Evolutionary conservation across 2,113 vertebrate species (phyloP).

Genomic region (Melospiza georgiana): DNA sequence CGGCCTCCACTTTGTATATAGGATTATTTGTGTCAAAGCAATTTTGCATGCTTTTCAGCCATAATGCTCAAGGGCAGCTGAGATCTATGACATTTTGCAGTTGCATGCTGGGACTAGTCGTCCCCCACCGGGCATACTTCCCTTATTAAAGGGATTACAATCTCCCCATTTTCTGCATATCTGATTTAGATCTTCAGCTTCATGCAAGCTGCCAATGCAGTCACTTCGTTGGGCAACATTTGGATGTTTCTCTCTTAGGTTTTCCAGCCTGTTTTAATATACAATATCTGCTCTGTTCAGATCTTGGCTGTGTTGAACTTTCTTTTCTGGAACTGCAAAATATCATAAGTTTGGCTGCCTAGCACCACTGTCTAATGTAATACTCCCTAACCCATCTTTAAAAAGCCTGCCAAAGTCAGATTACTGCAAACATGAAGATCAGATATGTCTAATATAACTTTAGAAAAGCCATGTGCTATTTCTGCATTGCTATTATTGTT

Average conservation of each 20-base stretch:
- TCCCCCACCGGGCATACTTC: constrained; percentile 40
- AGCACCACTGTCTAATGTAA: constrained; percentile 54
- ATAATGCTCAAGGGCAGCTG: background rate
- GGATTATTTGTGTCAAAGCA: constrained; percentile 49
- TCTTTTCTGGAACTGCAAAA: constrained; percentile 61
- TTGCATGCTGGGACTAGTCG: constrained; percentile 41
- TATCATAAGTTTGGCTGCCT: constrained; percentile 58
- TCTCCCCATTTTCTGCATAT: constrained; percentile 40
- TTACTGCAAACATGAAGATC: constrained; percentile 65
- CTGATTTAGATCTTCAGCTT: constrained; percentile 18
- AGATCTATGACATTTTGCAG: constrained; percentile 6
- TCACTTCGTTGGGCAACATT: background rate
- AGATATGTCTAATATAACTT: constrained; percentile 61
- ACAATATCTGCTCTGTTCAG: constrained; percentile 55
- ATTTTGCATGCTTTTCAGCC: constrained; percentile 26
- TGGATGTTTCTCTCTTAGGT: background rate
- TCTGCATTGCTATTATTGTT: constrained; percentile 31
- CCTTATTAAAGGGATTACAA: constrained; percentile 46
- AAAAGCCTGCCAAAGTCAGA: constrained; percentile 60
- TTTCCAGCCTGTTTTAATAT: constrained; percentile 46
- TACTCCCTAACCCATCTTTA: constrained; percentile 49
- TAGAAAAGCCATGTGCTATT: constrained; percentile 46
- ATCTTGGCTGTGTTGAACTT: constrained; percentile 38
- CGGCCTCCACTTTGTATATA: background rate
- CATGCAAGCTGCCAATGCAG: background rate